Percentiles rank a stretch among this genome's conserved stretches.
Evolutionary conservation across 2,888 invertebrate species (phyloP).

Genomic region (Ptilodon capucinus): DNA sequence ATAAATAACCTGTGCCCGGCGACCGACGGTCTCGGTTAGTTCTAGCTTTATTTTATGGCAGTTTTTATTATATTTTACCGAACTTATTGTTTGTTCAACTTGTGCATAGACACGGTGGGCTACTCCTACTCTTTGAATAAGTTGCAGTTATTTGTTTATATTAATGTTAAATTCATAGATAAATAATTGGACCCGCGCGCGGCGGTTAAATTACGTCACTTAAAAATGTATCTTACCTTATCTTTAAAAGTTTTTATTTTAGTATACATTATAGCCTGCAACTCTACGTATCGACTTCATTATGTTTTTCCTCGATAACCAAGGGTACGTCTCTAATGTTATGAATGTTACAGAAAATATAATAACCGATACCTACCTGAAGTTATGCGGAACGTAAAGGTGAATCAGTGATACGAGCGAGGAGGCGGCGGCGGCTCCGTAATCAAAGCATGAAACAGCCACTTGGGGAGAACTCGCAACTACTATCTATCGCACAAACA

Average conservation of each 20-base stretch:
- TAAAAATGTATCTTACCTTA: too few relatives aligned
- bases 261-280: too few relatives aligned
- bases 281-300: too few relatives aligned
- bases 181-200: too few relatives aligned
- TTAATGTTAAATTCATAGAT: too few relatives aligned
- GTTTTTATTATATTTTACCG: constrained; percentile 43
- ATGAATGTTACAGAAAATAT: constrained; percentile 22
- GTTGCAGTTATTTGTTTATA: too few relatives aligned
- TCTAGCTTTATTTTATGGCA: constrained; percentile 51
- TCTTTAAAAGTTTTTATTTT: too few relatives aligned
- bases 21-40: constrained; percentile 51
- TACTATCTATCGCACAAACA: constrained; percentile 63
- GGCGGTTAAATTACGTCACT: too few relatives aligned
- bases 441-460: constrained; percentile 43
- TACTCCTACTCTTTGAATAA: too few relatives aligned
- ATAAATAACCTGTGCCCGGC: constrained; percentile 64
- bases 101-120: too few relatives aligned
- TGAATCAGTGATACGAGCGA: constrained; percentile 34
- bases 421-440: constrained; percentile 22
- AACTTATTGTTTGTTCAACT: constrained; percentile 24
- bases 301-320: too few relatives aligned
- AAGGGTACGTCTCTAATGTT: too few relatives aligned
- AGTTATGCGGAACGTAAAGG: constrained; percentile 24
- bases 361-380: constrained; percentile 25
- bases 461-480: constrained; percentile 43